phyloP scores from a whole-genome alignment of 2,113 vertebrate genomes.

The Hippolais icterina region DNA sequence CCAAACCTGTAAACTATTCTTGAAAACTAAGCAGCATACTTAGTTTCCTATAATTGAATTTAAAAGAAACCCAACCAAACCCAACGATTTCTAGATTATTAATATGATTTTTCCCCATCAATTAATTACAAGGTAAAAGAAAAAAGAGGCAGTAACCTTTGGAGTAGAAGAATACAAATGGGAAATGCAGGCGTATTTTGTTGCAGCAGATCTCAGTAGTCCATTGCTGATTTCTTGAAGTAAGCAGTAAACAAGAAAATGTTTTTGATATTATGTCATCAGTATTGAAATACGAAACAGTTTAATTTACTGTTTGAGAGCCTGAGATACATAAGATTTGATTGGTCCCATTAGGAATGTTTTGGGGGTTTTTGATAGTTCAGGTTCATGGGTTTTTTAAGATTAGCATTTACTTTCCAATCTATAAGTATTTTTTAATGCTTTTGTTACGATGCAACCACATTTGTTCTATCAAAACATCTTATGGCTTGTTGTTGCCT shows the following conservation, averaged over 20 bases:
- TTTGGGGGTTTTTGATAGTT: background rate
- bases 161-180: background rate
- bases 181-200: background rate
- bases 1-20: background rate
- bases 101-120: background rate
- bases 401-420: background rate
- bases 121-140: background rate
- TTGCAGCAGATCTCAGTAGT: background rate
- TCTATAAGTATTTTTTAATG: background rate
- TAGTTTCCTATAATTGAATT: background rate
- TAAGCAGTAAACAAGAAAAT: background rate
- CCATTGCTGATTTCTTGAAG: background rate
- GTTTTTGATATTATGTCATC: background rate
- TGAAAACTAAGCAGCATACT: background rate
- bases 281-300: background rate
- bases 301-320: background rate
- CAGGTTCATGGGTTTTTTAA: background rate
- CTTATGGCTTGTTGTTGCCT: background rate
- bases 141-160: background rate
- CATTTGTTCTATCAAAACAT: background rate
- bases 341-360: too few species aligned
- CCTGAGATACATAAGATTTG: background rate
- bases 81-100: fast-evolving
- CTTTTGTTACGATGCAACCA: background rate
- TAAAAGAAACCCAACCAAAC: background rate